Evolutionary conservation across 2,888 invertebrate genomes (phyloP), one percentile per base, ranked within the genome.

Genomic region (Limnephilus auricula): DNA sequence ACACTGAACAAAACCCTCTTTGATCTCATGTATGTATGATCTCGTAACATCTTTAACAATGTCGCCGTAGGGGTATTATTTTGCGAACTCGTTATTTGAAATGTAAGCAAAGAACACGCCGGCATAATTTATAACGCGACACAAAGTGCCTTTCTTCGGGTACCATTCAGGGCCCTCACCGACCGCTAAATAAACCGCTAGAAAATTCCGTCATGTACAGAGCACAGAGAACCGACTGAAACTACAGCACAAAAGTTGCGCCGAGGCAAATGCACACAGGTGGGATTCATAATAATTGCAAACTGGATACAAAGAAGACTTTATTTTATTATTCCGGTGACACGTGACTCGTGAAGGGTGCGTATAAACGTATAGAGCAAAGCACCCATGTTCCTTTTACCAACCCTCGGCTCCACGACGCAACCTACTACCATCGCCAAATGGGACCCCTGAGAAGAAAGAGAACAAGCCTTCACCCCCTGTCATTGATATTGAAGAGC

Each of bases 251-350:
- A 82, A 79, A 80, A 40, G 82, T 82, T 40, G 89, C 37, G 31
- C 31, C 10, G 79, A 89, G 80, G 82, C 89, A 82, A 89, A n/a
- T 50, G 89, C 80, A 82, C 89, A 89, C 89, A 89, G 89, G 89
- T 89, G 89, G 89, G 82, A 89, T 40, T 82, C 89, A 82, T 89
- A 79, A 89, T 89, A 89, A 89, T 89, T 89, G 89, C 89, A 80
- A 31, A 82, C 79, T 45, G 79, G 89, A 40, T 79, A 89, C 89
- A 89, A 89, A 89, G 89, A 89, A 89, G 40, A 45, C 89, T 89
- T 89, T 82, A 89, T 80, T 79, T 89, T 79, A 89, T 89, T 89
- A 89, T 89, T 89, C 89, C 79, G 25, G 34, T 78, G 89, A 89
- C 89, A 89, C 89, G 89, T 89, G 89, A 89, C 89, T 89, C 32